phyloP scores from a whole-genome alignment of 2,888 invertebrate species.

The Hyles lineata region DNA sequence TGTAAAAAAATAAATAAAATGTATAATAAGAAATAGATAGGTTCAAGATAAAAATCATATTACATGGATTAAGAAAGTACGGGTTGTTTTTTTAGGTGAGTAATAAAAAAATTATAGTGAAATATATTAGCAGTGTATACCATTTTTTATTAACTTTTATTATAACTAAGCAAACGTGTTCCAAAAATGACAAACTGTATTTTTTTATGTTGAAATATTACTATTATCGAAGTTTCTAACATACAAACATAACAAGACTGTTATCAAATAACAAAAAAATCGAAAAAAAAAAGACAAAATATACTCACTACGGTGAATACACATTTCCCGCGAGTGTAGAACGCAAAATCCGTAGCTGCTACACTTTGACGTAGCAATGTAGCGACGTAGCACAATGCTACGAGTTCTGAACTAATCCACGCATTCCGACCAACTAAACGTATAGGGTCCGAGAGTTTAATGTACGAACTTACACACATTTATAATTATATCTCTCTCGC shows the following conservation, averaged over 20 bases:
- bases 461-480: not conserved
- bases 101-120: no score
- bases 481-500: not conserved
- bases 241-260: not conserved
- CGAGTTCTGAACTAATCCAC: conserved; percentile 25
- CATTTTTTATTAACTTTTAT: no score
- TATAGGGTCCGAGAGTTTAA: not conserved
- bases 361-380: conserved; percentile 15
- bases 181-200: no score
- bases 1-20: no score
- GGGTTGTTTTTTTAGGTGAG: no score
- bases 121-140: no score
- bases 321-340: conserved; percentile 15
- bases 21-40: no score
- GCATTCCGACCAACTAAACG: not conserved
- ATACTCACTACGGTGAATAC: not conserved
- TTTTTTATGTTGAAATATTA: no score
- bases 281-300: not conserved
- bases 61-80: no score
- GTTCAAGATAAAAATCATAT: no score
- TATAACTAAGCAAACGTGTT: no score
- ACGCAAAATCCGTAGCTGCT: conserved; percentile 23
- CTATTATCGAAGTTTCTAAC: not conserved
- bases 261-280: not conserved
- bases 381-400: conserved; percentile 28